Conservation (phyloP, 2,888 invertebrate species). For the Xestia rhomboidea region DNA sequence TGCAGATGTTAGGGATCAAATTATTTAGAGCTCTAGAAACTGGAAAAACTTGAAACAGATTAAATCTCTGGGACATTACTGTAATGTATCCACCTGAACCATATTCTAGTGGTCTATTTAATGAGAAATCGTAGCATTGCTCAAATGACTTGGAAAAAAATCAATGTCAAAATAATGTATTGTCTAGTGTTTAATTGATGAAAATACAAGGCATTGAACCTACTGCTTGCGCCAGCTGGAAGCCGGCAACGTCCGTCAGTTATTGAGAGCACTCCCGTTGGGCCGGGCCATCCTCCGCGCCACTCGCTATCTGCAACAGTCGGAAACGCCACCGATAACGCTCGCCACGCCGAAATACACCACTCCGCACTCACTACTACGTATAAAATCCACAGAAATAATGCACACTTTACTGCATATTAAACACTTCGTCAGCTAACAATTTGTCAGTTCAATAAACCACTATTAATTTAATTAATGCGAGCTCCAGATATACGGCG, state of each 20-base stretch:
- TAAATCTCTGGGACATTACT: constrained; percentile 15
- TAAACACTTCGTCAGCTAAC: constrained; percentile 60
- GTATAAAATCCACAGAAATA: constrained; percentile 56
- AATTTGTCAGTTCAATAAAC: constrained; percentile 69
- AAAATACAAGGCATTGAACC: constrained; percentile 68
- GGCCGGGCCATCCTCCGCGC: constrained; percentile 87
- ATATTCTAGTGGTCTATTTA: constrained; percentile 8
- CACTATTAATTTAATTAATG: constrained; percentile 86
- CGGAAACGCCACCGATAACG: constrained; percentile 89
- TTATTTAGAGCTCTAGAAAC: background rate
- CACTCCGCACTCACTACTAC: constrained; percentile 59
- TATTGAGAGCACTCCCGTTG: constrained; percentile 85
- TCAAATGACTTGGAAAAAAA: constrained; percentile 54
- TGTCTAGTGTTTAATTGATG: constrained; percentile 27
- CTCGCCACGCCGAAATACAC: constrained; percentile 76
- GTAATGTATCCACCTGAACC: constrained; percentile 9
- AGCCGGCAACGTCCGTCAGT: constrained; percentile 90
- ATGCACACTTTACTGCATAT: constrained; percentile 54
- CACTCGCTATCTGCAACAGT: constrained; percentile 89
- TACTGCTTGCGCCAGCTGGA: constrained; percentile 89
- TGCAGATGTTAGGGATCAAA: constrained; percentile 32
- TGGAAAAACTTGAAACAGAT: constrained; percentile 20
- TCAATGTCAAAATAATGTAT: constrained; percentile 62
- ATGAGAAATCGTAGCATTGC: constrained; percentile 27
- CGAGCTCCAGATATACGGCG: constrained; percentile 81